Evolutionary conservation across 2,113 vertebrate genomes (phyloP), one percentile per base, ranked within the genome.

Genomic region (Sapajus apella): DNA sequence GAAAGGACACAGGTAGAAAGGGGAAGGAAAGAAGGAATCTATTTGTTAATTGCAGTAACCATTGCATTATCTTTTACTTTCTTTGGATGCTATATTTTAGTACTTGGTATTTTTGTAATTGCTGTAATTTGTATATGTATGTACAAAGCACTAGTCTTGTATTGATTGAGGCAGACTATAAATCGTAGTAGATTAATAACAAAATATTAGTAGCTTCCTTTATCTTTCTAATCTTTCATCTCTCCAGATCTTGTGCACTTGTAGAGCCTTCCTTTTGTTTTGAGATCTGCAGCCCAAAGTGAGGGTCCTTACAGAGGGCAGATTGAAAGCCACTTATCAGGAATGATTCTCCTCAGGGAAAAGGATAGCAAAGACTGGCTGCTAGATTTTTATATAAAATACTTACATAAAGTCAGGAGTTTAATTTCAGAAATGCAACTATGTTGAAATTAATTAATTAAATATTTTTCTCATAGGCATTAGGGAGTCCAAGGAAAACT

Each of bases 401-500:
- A 43, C 47, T 79, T 81, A n/a, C 20, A 23, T n/a, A 35, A 91
- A 47, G 27, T 85, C 87, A 32, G 43, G 66, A 79, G 35, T 95
- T 95, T 87, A 87, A 90, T 80, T 95, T 95, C 50, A 97, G 18
- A 61, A 72, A 37, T 95, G 23, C 61, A 89, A 52, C 21, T 90
- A 13, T 84, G 12, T 84, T 94, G 50, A 61, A 91, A 84, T 87
- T 61, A 87, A 70, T 86, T 89, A 86, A 96, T 73, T 94, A 95
- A 95, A 50, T 61, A n/a, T 91, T 96, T 87, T 90, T 97, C 96
- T 97, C 92, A 52, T 89, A 99, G 99, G 85, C 79, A 96, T 27
- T 95, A 72, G 98, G 56, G 82, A 98, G 96, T 97, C 98, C 98
- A 95, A 98, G 96, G 95, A 98, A 95, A 77, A 61, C 76, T 97